These are phyloP conservation scores for Procavia capensis DNA, from an alignment of 2,113 vertebrate species.

Conservation along the genomic window DNA sequence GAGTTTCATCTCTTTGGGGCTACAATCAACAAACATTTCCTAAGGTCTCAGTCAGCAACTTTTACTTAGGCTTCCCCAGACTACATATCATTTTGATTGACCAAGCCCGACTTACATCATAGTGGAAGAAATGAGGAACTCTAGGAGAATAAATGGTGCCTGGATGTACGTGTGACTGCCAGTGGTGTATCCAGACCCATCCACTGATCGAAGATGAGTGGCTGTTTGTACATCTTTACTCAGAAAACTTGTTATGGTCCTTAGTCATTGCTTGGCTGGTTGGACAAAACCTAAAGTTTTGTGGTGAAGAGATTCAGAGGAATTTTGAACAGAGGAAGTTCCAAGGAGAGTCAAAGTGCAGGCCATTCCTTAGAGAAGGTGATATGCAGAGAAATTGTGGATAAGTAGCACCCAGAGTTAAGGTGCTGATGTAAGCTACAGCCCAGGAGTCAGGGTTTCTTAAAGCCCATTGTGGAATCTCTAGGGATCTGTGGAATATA, in stretches of 20 bases:
- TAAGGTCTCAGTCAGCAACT: not conserved
- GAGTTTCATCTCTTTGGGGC: not conserved
- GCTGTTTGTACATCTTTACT: not conserved
- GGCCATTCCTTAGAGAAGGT: not conserved
- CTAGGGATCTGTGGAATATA: not conserved
- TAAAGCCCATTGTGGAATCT: not conserved
- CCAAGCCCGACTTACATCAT: not conserved
- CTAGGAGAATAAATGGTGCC: not conserved
- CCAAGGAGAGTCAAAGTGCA: not conserved
- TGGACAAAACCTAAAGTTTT: not conserved
- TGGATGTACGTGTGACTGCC: not conserved
- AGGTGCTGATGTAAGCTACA: not conserved
- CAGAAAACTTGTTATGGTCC: not conserved
- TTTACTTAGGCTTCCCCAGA: not conserved
- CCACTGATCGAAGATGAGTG: not conserved
- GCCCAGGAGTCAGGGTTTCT: not conserved
- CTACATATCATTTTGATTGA: not conserved
- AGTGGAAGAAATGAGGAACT: not conserved
- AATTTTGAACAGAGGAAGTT: not conserved
- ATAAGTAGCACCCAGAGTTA: not conserved
- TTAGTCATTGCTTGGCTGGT: not conserved
- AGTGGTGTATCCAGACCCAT: not conserved
- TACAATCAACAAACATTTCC: not conserved
- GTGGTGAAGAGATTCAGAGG: not conserved
- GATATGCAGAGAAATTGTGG: not conserved